phyloP scores from a whole-genome alignment of 2,888 invertebrate species.

The Rhamphomyia laevipes region DNA sequence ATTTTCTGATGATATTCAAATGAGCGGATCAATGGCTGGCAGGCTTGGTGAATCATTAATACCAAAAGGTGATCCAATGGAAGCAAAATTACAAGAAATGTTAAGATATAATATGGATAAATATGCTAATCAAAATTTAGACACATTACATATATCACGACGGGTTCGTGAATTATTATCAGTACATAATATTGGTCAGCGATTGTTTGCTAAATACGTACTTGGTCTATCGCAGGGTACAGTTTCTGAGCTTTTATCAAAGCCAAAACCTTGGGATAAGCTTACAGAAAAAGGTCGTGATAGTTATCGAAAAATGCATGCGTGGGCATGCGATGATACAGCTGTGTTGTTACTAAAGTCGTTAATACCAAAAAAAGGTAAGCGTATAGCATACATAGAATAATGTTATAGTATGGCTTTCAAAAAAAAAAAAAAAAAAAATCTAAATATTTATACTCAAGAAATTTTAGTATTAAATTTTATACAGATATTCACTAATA shows the following conservation, averaged over 20 bases:
- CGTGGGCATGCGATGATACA: slow-evolving; percentile 97
- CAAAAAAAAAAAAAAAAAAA: neutral
- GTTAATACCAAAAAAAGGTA: slow-evolving; percentile 96
- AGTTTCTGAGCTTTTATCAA: slow-evolving; percentile 93
- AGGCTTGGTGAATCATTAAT: slow-evolving; percentile 80
- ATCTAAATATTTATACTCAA: too few relatives aligned
- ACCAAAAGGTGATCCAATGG: slow-evolving; percentile 89
- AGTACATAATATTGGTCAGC: slow-evolving; percentile 96
- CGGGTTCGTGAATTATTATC: slow-evolving; percentile 87
- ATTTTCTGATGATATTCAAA: slow-evolving; percentile 71
- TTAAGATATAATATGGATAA: slow-evolving; percentile 91
- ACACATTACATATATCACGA: slow-evolving; percentile 89
- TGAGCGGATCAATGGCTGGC: slow-evolving; percentile 71
- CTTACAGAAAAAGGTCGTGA: slow-evolving; percentile 98
- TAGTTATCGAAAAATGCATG: slow-evolving; percentile 99
- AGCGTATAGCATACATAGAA: slow-evolving; percentile 29
- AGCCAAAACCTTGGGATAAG: slow-evolving; percentile 99
- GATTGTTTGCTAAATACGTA: slow-evolving; percentile 97
- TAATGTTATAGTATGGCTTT: neutral
- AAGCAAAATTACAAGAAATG: slow-evolving; percentile 86
- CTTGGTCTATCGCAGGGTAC: slow-evolving; percentile 95
- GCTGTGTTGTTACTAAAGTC: slow-evolving; percentile 96
- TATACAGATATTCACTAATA: slow-evolving; percentile 14
- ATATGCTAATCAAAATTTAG: slow-evolving; percentile 84
- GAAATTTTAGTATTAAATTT: slow-evolving; percentile 3